A percentile compares a stretch with the other conserved stretches of the same genome.
phyloP scores from a whole-genome alignment of 2,797 vertebrate species.

The Aotus griseimembra region DNA sequence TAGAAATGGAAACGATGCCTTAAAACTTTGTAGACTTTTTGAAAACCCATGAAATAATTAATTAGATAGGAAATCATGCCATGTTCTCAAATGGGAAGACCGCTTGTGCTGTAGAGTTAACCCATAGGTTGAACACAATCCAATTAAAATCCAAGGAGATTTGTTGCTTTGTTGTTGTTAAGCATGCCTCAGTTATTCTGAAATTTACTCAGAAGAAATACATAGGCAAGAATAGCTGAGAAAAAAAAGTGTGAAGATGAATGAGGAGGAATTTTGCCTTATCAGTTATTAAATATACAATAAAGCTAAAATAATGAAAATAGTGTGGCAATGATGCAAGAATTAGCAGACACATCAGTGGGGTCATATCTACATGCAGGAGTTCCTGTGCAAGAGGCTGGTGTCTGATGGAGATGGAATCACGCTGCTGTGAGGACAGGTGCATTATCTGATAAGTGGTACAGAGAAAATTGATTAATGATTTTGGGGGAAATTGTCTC shows the following conservation, averaged over 20 bases:
- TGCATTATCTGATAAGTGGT: not conserved
- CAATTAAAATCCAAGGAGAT: not conserved
- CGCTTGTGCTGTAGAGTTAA: not conserved
- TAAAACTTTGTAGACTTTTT: not conserved
- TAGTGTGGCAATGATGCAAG: not conserved
- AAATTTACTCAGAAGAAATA: conserved; percentile 7
- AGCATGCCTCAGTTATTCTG: not conserved
- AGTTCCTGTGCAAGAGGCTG: not conserved
- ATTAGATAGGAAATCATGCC: not conserved
- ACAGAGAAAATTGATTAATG: not conserved
- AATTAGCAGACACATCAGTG: not conserved
- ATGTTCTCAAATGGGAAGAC: not conserved
- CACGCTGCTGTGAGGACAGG: not conserved
- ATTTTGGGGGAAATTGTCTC: not conserved
- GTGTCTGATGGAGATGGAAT: not conserved
- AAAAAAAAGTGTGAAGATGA: not conserved
- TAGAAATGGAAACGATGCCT: not conserved
- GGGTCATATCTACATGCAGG: not conserved
- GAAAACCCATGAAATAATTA: not conserved
- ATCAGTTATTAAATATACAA: not conserved
- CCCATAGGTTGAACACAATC: not conserved
- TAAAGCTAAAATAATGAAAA: not conserved
- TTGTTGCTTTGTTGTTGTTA: not conserved
- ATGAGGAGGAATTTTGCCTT: not conserved
- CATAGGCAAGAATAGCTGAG: not conserved